Evolutionary conservation across 2,113 vertebrate genomes (phyloP), one percentile per base, ranked within the genome.

Genomic region (Etia nguti): DNA sequence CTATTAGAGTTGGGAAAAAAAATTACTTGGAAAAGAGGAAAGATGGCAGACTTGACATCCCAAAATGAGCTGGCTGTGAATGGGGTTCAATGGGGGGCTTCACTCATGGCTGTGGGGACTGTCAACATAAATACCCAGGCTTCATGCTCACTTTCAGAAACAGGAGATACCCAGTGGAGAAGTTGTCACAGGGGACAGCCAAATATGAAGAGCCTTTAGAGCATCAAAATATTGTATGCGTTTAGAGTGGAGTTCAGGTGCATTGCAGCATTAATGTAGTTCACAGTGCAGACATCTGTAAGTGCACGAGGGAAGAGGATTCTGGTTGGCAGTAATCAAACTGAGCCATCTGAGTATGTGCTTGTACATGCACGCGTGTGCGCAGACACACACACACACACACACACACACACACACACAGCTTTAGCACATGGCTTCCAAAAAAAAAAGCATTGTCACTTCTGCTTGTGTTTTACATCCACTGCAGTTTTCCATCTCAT

Each of bases 21-120:
- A 80, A 48, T 34, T 41, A 79, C 55, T 83, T 57, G 57, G 60
- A 86, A 88, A 93, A 89, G 80, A 88, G 82, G 52, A 86, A 80
- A 65, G 88, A 89, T 81, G 81, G 60, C 87, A 92, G 89, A 91
- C 57, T 83, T 94, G 92, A 94, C 92, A 90, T 94, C 86, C 83
- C 55, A 95, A 94, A 94, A 95, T 93, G 92, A 94, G 86, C 57
- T 43, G 60, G 60, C 81, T 86, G 75, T 92, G 92, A 93, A 92
- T 93, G 84, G 80, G 65, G 81, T 89, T 91, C 88, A 57, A 87
- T 79, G 48, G 92, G 92, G 88, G 84, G 83, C 77, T 84, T 81
- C 65, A 77, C 57, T 88, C 60, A 31, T 77, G 84, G 59, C 73
- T 41, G 52, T 22, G 54, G 50, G 81, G 70, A 60, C 83, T 91